Percentiles rank a stretch among this genome's conserved stretches.
These are phyloP conservation scores for Augochlorella aurata DNA, from an alignment of 2,888 invertebrate genomes.

Conservation along the genomic window DNA sequence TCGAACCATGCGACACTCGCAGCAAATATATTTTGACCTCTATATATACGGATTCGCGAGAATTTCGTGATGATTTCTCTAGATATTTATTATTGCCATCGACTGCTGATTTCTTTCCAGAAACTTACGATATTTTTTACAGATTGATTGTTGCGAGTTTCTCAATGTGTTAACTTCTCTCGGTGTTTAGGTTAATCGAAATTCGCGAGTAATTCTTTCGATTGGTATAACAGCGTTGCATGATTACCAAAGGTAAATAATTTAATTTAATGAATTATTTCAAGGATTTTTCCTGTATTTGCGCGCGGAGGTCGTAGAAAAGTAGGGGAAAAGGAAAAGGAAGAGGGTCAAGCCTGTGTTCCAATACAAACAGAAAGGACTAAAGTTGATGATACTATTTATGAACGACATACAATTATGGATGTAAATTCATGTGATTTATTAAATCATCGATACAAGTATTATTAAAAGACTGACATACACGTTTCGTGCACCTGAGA, in stretches of 20 bases:
- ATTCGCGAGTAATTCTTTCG: not conserved
- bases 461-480: slow-evolving; percentile 16
- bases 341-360: not conserved
- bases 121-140: slow-evolving; percentile 31
- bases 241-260: no score
- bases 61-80: not conserved
- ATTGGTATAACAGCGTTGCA: not conserved
- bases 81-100: not conserved
- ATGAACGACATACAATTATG: not conserved
- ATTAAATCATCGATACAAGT: slow-evolving; percentile 10
- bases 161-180: not conserved
- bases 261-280: not conserved
- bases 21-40: not conserved
- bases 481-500: slow-evolving; percentile 51
- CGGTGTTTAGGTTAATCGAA: not conserved
- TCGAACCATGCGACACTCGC: not conserved
- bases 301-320: not conserved
- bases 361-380: not conserved
- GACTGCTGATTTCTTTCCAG: not conserved
- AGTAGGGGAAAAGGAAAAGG: not conserved
- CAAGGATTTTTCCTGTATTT: not conserved
- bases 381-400: not conserved
- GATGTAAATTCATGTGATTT: not conserved
- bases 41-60: not conserved
- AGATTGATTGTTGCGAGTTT: slow-evolving; percentile 1